These are phyloP conservation scores for Ormia ochracea DNA, from an alignment of 2,888 invertebrate genomes.

Conservation along the genomic window DNA sequence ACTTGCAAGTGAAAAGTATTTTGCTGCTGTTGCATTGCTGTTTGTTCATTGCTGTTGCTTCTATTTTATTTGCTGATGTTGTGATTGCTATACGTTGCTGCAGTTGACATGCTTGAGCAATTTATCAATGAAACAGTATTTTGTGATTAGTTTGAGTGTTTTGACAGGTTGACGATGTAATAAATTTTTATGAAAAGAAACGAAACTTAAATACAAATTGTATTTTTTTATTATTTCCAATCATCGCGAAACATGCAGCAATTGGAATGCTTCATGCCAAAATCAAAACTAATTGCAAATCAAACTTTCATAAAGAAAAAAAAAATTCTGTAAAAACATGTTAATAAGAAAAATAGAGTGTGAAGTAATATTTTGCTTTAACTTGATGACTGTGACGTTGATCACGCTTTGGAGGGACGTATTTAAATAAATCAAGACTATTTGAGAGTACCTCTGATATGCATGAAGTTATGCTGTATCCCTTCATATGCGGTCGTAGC, in stretches of 20 bases:
- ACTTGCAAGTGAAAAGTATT: conserved; percentile 36
- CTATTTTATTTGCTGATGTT: conserved; percentile 28
- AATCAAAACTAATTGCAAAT: not conserved
- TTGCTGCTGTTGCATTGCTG: conserved; percentile 6
- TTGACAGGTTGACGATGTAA: conserved; percentile 53
- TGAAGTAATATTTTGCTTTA: too few species aligned
- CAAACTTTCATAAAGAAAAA: too few species aligned
- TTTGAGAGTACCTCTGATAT: too few species aligned
- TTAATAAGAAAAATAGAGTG: too few species aligned
- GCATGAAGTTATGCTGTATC: too few species aligned
- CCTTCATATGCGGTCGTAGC: too few species aligned
- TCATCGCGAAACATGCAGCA: not conserved
- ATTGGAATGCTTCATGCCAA: not conserved
- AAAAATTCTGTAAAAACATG: too few species aligned
- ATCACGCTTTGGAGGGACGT: too few species aligned
- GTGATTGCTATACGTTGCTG: conserved; percentile 53
- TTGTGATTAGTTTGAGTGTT: conserved; percentile 57
- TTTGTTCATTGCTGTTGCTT: conserved; percentile 20
- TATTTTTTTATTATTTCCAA: not conserved
- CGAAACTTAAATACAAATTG: conserved; percentile 23
- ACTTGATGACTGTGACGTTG: too few species aligned
- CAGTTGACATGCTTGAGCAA: conserved; percentile 54
- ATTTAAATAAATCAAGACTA: too few species aligned
- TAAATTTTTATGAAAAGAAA: conserved; percentile 33
- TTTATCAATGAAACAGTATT: conserved; percentile 60